Evolutionary conservation across 2,113 vertebrate genomes (phyloP).

Genomic region (Eublepharis macularius): DNA sequence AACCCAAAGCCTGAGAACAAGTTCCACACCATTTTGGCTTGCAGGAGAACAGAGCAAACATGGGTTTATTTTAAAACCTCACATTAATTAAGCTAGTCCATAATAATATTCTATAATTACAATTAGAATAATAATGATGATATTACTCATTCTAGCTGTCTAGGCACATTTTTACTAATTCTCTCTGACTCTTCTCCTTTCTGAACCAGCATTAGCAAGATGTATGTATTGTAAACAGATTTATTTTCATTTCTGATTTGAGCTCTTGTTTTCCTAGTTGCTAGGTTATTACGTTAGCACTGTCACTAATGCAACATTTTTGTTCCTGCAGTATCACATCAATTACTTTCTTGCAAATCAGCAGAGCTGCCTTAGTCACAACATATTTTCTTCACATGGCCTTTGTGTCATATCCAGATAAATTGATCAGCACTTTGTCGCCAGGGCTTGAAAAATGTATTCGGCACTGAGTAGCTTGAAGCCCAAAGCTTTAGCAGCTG

Average conservation of each 20-base stretch:
- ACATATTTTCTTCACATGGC: background rate
- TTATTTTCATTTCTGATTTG: slow-evolving; percentile 14
- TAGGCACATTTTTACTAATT: background rate
- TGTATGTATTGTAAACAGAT: accelerated
- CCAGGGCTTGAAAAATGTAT: slow-evolving; percentile 23
- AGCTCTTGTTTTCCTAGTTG: background rate
- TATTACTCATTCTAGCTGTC: background rate
- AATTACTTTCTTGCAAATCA: slow-evolving; percentile 41
- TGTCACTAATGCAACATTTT: slow-evolving; percentile 1
- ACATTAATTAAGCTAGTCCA: background rate
- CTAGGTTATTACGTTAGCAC: background rate
- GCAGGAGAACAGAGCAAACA: background rate
- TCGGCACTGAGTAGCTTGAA: background rate
- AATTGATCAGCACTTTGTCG: background rate
- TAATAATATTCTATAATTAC: no score
- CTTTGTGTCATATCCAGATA: background rate
- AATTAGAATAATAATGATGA: no score
- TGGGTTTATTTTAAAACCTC: background rate
- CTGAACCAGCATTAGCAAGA: background rate
- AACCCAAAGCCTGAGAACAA: no score
- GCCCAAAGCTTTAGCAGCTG: background rate
- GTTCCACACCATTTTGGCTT: background rate
- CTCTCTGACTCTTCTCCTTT: background rate
- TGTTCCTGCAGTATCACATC: background rate
- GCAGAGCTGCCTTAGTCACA: slow-evolving; percentile 4